Conservation (phyloP, 2,888 invertebrate genomes). For the Mylabris sibirica region DNA sequence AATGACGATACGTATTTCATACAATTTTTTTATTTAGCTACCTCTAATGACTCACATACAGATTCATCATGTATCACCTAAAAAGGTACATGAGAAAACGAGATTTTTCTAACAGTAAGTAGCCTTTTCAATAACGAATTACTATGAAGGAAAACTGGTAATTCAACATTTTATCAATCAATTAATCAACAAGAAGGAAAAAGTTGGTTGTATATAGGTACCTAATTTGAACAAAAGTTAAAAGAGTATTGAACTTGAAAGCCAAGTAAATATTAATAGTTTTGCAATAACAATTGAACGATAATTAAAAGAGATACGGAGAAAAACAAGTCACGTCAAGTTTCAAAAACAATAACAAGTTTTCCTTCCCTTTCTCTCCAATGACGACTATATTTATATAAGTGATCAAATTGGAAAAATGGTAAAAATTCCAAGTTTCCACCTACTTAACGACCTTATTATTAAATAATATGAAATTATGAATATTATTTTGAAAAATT, state of each 20-base stretch:
- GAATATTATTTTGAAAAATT: neutral
- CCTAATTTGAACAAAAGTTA: neutral
- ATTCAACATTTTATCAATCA: neutral
- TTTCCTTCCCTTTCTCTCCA: neutral
- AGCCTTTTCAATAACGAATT: neutral
- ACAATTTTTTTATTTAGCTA: neutral
- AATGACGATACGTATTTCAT: neutral
- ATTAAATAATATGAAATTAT: neutral
- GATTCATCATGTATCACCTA: neutral
- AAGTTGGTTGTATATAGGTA: neutral
- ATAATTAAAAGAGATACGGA: neutral
- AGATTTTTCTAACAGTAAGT: neutral
- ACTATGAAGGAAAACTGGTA: neutral
- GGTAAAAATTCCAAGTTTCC: neutral
- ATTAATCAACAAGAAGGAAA: neutral
- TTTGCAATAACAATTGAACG: neutral
- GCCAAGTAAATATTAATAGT: neutral
- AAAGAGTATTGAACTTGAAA: constrained; percentile 5
- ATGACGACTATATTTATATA: neutral
- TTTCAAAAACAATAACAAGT: constrained; percentile 1
- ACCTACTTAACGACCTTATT: constrained; percentile 3
- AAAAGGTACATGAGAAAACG: neutral
- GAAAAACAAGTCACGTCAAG: neutral
- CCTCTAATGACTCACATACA: neutral
- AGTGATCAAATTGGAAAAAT: neutral